Percentiles rank a stretch among this genome's conserved stretches.
Evolutionary conservation across 2,888 invertebrate species (phyloP).

Genomic region (Mylabris sibirica): DNA sequence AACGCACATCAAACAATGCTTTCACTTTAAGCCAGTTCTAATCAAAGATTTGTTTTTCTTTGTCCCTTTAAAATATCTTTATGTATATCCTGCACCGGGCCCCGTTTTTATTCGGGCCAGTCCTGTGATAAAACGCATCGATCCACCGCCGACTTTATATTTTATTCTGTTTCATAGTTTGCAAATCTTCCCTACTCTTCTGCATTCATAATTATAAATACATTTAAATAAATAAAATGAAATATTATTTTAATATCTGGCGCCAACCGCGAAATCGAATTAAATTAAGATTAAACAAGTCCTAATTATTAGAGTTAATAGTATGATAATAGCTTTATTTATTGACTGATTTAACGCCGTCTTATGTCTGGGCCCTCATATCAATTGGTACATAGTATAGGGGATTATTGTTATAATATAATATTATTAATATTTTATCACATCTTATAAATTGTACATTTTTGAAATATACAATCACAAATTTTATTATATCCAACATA

Average conservation of each 20-base stretch:
- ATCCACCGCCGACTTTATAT: no score
- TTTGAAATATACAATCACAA: background rate
- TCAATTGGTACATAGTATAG: background rate
- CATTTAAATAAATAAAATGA: background rate
- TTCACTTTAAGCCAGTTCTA: no score
- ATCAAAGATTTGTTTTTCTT: no score
- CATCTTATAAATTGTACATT: background rate
- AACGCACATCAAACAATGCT: no score
- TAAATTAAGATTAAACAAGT: constrained; percentile 51
- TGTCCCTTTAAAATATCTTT: no score
- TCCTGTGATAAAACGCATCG: no score
- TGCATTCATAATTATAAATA: background rate
- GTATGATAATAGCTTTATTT: constrained; percentile 52
- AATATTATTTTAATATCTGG: constrained; percentile 46
- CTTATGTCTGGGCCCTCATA: background rate
- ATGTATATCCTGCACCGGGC: no score
- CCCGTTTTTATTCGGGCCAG: no score
- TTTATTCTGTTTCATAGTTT: background rate
- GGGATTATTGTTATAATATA: background rate
- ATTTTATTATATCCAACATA: background rate
- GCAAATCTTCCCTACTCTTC: background rate
- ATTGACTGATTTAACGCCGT: constrained; percentile 32
- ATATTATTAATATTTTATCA: background rate
- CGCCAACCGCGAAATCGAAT: constrained; percentile 52
- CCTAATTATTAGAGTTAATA: constrained; percentile 50